phyloP scores from a whole-genome alignment of 2,888 invertebrate genomes.

The Nymphalis polychloros region DNA sequence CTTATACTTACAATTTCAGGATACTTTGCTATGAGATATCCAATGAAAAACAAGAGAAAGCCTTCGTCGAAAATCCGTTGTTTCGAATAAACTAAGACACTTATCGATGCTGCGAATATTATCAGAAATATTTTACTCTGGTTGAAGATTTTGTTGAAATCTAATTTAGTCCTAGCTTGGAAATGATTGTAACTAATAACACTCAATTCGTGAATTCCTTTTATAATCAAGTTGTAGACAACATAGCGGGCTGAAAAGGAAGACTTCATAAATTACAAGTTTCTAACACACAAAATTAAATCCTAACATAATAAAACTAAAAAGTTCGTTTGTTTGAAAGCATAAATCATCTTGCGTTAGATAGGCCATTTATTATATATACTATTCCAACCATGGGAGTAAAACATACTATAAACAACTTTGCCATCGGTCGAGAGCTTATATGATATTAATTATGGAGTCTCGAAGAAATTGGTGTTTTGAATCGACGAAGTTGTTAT shows the following conservation, averaged over 20 bases:
- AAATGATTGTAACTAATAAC: constrained; percentile 37
- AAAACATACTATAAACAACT: too few species aligned
- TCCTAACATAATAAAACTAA: too few species aligned
- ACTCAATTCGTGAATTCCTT: constrained; percentile 43
- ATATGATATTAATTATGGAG: too few species aligned
- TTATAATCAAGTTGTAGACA: constrained; percentile 51
- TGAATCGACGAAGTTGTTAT: too few species aligned
- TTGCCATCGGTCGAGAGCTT: too few species aligned
- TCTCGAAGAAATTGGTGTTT: too few species aligned
- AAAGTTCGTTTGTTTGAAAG: too few species aligned
- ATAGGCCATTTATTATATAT: too few species aligned
- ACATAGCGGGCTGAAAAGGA: constrained; percentile 55
- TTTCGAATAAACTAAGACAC: constrained; percentile 42
- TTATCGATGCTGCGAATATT: constrained; percentile 38
- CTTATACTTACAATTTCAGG: constrained; percentile 53
- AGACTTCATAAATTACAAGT: neutral
- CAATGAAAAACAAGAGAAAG: constrained; percentile 51
- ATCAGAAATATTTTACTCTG: constrained; percentile 42
- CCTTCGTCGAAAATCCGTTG: constrained; percentile 48
- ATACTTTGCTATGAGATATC: constrained; percentile 50
- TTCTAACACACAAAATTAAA: neutral
- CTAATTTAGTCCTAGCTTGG: constrained; percentile 25
- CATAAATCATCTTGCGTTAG: too few species aligned
- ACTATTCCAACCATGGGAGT: too few species aligned
- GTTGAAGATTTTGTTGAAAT: constrained; percentile 30